phyloP scores from a whole-genome alignment of 2,888 invertebrate genomes.

The Synergus itoensis region DNA sequence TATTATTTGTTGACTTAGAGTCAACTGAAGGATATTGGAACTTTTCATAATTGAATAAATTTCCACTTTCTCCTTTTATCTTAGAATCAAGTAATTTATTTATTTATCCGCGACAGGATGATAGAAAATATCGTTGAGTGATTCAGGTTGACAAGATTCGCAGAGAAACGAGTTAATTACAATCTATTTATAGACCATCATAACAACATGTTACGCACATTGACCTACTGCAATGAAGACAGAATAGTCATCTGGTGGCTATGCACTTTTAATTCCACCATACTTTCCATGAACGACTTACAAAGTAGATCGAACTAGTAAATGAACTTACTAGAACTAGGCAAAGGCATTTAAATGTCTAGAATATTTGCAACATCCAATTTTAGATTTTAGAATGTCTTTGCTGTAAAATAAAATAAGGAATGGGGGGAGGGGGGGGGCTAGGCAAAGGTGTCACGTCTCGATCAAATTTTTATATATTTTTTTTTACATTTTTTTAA shows the following conservation, averaged over 20 bases:
- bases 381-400: background rate
- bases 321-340: slow-evolving; percentile 14
- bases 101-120: background rate
- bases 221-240: slow-evolving; percentile 27
- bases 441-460: too few species aligned
- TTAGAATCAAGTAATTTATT: background rate
- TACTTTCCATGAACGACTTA: slow-evolving; percentile 18
- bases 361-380: background rate
- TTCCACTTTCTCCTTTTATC: slow-evolving; percentile 10
- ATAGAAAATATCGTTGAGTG: slow-evolving; percentile 24
- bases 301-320: slow-evolving; percentile 1
- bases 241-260: background rate
- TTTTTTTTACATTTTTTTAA: too few species aligned
- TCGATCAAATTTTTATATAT: too few species aligned
- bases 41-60: background rate
- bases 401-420: background rate
- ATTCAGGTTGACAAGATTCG: slow-evolving; percentile 7
- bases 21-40: background rate
- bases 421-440: too few species aligned
- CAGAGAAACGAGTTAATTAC: slow-evolving; percentile 21
- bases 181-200: slow-evolving; percentile 30
- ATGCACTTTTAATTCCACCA: slow-evolving; percentile 16
- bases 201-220: slow-evolving; percentile 30
- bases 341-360: background rate
- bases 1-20: background rate